A percentile compares a stretch with the other conserved stretches of the same genome.
Evolutionary conservation across 2,888 invertebrate species (phyloP).

Genomic region (Hypsopygia costalis): DNA sequence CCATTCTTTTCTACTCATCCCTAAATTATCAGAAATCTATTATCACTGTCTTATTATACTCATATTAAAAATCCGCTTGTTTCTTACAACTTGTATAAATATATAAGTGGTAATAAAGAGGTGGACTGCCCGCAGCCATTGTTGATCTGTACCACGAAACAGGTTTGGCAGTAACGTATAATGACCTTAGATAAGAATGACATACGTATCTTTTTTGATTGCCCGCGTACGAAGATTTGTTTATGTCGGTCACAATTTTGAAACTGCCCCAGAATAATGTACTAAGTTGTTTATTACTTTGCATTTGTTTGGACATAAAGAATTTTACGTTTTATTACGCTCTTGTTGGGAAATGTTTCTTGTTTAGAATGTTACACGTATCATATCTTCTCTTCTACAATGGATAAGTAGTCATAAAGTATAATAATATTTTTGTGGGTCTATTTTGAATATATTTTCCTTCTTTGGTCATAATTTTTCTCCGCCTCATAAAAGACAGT

Average conservation of each 20-base stretch:
- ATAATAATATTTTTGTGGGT: constrained; percentile 10
- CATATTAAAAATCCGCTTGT: too few relatives aligned
- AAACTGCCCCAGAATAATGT: constrained; percentile 13
- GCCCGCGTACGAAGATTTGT: constrained; percentile 15
- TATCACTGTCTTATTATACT: too few relatives aligned
- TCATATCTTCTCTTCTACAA: constrained; percentile 10
- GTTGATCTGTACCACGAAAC: constrained; percentile 63
- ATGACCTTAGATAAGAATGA: constrained; percentile 58
- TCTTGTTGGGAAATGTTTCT: constrained; percentile 1
- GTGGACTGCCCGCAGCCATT: constrained; percentile 67
- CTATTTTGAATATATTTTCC: too few relatives aligned
- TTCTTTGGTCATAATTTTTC: too few relatives aligned
- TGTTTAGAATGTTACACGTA: constrained; percentile 4
- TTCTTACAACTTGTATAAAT: constrained; percentile 28
- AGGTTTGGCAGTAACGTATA: constrained; percentile 57
- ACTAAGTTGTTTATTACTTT: constrained; percentile 9
- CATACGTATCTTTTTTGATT: constrained; percentile 46
- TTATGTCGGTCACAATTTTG: constrained; percentile 12
- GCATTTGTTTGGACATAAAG: constrained; percentile 2
- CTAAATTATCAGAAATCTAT: too few relatives aligned
- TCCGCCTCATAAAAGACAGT: too few relatives aligned
- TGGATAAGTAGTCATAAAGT: constrained; percentile 6
- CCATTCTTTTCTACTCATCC: too few relatives aligned
- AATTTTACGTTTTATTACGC: constrained; percentile 7
- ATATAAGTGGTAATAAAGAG: constrained; percentile 58